Evolutionary conservation across 2,888 invertebrate species (phyloP).

Genomic region (Metopia argyrocephala): DNA sequence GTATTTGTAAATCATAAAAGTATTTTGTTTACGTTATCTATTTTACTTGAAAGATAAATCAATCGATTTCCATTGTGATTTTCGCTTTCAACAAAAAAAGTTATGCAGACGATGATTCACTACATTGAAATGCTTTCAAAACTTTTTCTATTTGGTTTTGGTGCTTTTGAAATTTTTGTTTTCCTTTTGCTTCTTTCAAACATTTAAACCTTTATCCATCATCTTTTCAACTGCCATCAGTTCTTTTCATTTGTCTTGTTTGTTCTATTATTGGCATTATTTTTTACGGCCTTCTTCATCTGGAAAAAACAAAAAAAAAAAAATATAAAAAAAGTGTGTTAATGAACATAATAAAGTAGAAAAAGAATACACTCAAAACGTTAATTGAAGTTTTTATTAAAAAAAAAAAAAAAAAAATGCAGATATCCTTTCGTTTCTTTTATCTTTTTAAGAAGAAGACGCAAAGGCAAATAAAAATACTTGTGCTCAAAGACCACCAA

Average conservation of each 20-base stretch:
- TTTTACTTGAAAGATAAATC: too few species aligned
- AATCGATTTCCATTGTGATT: too few species aligned
- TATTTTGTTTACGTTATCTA: too few species aligned
- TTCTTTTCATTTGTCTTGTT: neutral
- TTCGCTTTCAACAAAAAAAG: too few species aligned
- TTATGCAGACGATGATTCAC: slow-evolving; percentile 44
- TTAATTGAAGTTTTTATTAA: slow-evolving; percentile 46
- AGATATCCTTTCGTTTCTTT: slow-evolving; percentile 47
- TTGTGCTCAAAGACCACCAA: slow-evolving; percentile 17
- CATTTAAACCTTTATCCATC: neutral
- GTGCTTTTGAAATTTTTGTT: slow-evolving; percentile 24
- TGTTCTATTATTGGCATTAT: slow-evolving; percentile 10
- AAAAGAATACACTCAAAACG: slow-evolving; percentile 58
- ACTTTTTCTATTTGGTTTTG: too few species aligned
- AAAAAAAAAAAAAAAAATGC: slow-evolving; percentile 40
- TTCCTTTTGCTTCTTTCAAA: neutral
- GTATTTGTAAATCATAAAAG: too few species aligned
- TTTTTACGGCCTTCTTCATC: slow-evolving; percentile 20
- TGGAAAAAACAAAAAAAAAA: too few species aligned
- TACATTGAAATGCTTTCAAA: slow-evolving; percentile 36
- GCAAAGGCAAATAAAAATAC: neutral
- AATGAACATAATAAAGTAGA: slow-evolving; percentile 19
- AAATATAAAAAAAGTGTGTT: neutral
- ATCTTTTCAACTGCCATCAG: neutral
- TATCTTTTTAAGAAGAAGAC: neutral